These are phyloP conservation scores for Odocoileus virginianus DNA, from an alignment of 2,113 vertebrate genomes.

Conservation along the genomic window DNA sequence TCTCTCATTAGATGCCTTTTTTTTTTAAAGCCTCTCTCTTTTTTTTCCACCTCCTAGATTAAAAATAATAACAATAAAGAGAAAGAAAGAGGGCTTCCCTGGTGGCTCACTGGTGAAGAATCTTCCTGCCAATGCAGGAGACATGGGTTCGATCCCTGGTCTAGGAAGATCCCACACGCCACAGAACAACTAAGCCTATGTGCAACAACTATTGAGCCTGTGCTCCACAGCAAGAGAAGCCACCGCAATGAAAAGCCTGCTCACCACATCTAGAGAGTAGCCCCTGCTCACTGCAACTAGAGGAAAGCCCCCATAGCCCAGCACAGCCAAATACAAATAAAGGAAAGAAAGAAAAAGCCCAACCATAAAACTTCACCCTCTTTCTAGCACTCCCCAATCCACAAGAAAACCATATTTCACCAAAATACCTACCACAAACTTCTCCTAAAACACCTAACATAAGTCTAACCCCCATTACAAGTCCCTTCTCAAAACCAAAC, in stretches of 20 bases:
- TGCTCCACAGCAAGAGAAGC: neutral
- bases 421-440: neutral
- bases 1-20: neutral
- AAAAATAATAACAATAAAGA: neutral
- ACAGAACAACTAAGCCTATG: neutral
- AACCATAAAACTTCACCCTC: neutral
- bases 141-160: neutral
- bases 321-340: neutral
- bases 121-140: neutral
- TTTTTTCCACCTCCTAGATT: neutral
- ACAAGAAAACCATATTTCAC: neutral
- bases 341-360: neutral
- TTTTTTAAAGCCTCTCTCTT: neutral
- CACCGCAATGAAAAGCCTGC: rapidly evolving
- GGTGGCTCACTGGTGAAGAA: neutral
- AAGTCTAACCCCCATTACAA: neutral
- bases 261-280: neutral
- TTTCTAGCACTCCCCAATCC: neutral
- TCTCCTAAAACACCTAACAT: neutral
- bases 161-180: neutral
- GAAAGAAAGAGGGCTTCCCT: neutral
- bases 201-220: neutral
- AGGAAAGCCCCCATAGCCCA: neutral
- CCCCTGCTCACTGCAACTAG: neutral
- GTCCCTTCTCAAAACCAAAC: neutral